Evolutionary conservation across 2,113 vertebrate genomes (phyloP), one percentile per base, ranked within the genome.

Genomic region (Ameiurus melas): DNA sequence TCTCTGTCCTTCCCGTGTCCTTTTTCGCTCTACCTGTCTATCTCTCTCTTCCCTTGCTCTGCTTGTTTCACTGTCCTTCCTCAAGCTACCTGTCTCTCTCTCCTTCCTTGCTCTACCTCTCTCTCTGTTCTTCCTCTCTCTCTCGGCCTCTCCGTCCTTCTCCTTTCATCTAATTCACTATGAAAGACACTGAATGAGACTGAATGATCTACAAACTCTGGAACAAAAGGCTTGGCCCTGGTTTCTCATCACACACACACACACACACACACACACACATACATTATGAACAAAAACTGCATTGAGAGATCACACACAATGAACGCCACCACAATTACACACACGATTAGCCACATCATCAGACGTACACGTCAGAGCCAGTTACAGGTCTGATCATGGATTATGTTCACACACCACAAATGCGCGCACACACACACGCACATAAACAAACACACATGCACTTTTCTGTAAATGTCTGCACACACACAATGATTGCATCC

Each of bases 151-250:
- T 73, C 64, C 75, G 84, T 85, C 80, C 80, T 83, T 83, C 58
- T 83, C 80, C 80, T 83, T 83, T 83, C 80, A 83, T 83, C 58
- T 62, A 83, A 22, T 43, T 83, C 58, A 62, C 57, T 62, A 58
- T 83, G 33, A 83, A 83, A 83, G 57, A 43, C 80, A 39, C 57
- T 62, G 58, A 83, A 82, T 82, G 80, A 82, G 80, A 39, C 33
- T 82, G 80, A 82, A 83, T 62, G 80, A 83, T 83, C 58, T 36
- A 62, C 80, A 83, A 83, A 83, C 80, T 83, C 20, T 62, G 80
- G 57, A 62, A 83, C 80, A 83, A 83, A 83, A 62, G 80, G 80
- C 80, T 83, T 83, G 80, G 80, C 80, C 80, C 57, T 83, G 80
- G 36, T 62, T 83, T 62, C 57, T 83, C 80, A 83, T 62, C 80